Percentiles rank a stretch among this genome's conserved stretches.
Evolutionary conservation across 1,140 invertebrate species (phyloP).

Genomic region (Gerris buenoi): DNA sequence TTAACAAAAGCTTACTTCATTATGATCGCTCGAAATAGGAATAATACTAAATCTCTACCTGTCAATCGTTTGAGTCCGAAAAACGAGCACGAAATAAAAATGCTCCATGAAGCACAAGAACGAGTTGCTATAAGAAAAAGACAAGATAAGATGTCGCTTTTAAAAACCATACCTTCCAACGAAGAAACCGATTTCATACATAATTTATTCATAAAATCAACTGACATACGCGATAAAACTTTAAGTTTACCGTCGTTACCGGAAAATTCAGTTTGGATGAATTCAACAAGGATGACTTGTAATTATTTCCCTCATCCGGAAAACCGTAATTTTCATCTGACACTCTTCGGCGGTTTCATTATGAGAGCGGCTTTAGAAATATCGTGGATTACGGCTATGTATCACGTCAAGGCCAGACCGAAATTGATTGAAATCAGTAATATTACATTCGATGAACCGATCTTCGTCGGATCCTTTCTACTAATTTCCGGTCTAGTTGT

Average conservation of each 20-base stretch:
- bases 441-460: neutral
- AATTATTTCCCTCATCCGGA: neutral
- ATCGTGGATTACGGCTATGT: neutral
- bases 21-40: neutral
- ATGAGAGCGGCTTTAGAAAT: neutral
- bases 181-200: neutral
- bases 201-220: neutral
- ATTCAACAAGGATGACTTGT: neutral
- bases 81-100: neutral
- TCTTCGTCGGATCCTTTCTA: neutral
- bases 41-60: neutral
- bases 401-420: neutral
- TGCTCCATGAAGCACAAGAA: neutral
- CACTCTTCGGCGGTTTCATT: neutral
- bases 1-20: neutral
- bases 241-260: neutral
- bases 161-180: neutral
- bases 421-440: neutral
- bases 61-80: neutral
- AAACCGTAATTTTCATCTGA: neutral
- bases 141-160: neutral
- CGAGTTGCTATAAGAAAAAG: neutral
- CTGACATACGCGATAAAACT: neutral
- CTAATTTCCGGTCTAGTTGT: neutral
- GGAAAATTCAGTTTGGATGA: neutral